Conservation (phyloP, 1,140 invertebrate genomes). For the Drosophila santomea region DNA sequence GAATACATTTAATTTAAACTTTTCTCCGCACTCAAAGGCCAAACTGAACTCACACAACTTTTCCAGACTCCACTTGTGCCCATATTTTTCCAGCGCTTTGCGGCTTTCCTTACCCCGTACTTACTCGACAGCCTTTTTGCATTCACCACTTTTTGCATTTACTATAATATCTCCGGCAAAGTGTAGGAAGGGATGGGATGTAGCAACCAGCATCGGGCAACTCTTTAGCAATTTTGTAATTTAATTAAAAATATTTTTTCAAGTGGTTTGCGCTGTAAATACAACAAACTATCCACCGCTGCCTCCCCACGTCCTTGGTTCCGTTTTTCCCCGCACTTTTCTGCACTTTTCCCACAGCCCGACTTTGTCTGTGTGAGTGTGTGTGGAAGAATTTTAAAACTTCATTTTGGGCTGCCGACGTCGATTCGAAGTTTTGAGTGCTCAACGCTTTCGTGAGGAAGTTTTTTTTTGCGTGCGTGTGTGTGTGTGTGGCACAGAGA, state of each 20-base stretch:
- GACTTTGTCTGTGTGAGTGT: slow-evolving; percentile 31
- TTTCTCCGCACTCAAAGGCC: slow-evolving; percentile 32
- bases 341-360: slow-evolving; percentile 35
- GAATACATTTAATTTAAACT: slow-evolving; percentile 52
- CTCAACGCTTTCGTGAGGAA: slow-evolving; percentile 2
- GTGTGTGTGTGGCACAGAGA: slow-evolving; percentile 20
- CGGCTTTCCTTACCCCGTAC: slow-evolving; percentile 42
- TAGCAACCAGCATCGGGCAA: slow-evolving; percentile 50
- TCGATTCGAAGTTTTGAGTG: slow-evolving; percentile 61
- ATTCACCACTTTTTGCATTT: slow-evolving; percentile 43
- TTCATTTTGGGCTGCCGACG: slow-evolving; percentile 66
- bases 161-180: slow-evolving; percentile 30
- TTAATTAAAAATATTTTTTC: slow-evolving; percentile 84
- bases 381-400: slow-evolving; percentile 76
- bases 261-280: slow-evolving; percentile 82
- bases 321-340: slow-evolving; percentile 49
- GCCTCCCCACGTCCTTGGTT: slow-evolving; percentile 37
- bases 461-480: background rate
- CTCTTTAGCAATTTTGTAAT: slow-evolving; percentile 83
- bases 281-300: slow-evolving; percentile 70
- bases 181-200: background rate
- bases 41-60: slow-evolving; percentile 38
- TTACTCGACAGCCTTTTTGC: slow-evolving; percentile 42
- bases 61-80: slow-evolving; percentile 41
- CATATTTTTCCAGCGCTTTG: slow-evolving; percentile 62